A percentile compares a stretch with the other conserved stretches of the same genome.
Evolutionary conservation across 2,888 invertebrate species (phyloP).

Genomic region (Malacosoma neustria): DNA sequence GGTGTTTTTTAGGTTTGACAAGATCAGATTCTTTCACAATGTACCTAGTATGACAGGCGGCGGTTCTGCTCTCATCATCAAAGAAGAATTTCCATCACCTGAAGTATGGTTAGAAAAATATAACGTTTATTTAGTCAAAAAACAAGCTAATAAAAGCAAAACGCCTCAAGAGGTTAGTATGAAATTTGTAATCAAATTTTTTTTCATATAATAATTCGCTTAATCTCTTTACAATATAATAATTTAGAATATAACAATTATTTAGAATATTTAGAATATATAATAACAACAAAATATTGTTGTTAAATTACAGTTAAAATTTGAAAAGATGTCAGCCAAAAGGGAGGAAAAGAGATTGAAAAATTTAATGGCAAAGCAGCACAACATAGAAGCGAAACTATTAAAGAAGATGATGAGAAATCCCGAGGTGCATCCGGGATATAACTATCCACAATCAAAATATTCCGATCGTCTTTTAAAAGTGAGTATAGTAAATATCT

Average conservation of each 20-base stretch:
- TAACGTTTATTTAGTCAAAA: conserved; percentile 24
- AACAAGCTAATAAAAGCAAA: conserved; percentile 36
- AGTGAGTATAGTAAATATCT: no score
- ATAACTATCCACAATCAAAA: conserved; percentile 37
- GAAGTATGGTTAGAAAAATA: conserved; percentile 41
- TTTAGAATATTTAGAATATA: no score
- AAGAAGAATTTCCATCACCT: conserved; percentile 36
- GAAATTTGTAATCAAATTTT: no score
- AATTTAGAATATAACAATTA: no score
- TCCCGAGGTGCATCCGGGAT: conserved; percentile 49
- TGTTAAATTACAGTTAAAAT: conserved; percentile 32
- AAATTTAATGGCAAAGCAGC: conserved; percentile 26
- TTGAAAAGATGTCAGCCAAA: conserved; percentile 30
- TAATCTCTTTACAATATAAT: no score
- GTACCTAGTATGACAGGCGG: conserved; percentile 35
- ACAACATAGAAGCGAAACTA: conserved; percentile 29
- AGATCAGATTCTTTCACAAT: conserved; percentile 36
- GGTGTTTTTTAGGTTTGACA: conserved; percentile 35
- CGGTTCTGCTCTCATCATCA: conserved; percentile 35
- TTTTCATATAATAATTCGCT: no score
- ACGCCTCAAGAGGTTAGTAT: conserved; percentile 20
- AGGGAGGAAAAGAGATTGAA: conserved; percentile 24
- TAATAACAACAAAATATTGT: no score
- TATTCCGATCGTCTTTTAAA: conserved; percentile 25
- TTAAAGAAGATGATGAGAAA: conserved; percentile 50